Base-by-base conservation (phyloP, 2,113 vertebrate species). In the Mormoops blainvillei region DNA sequence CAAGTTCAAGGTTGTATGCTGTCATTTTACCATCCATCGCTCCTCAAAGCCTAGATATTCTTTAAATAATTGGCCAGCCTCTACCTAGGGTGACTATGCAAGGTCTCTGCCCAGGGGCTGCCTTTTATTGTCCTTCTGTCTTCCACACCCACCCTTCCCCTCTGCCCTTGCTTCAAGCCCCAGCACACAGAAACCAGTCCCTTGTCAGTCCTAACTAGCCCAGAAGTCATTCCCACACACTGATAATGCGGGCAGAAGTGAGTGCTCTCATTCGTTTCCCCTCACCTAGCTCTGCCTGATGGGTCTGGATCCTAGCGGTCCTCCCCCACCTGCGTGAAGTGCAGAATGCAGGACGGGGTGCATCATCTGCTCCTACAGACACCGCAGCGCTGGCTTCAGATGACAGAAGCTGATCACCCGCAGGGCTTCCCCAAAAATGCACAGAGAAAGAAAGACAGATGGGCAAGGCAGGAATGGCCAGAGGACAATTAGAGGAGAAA, bases 401-500 rank as follows among this genome's bases (percentile, higher is more conserved):
- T 92, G 92, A 97, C 86, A 97, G 89, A 87, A 89, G 74, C 91
- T 41, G 74, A 94, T 93, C 24, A 28, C 95, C 95, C 4, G 43
- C 80, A 85, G 95, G 96, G 82, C 93, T 95, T 95, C 74, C 93
- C 87, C 58, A 93, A 96, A 96, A 96, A 95, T 95, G 87, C 96
- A 96, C 96, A 95, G 95, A 97, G 93, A 85, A 86, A 97, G 94
- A 74, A 58, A 96, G 96, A 92, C 97, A 97, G 97, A 97, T 96
- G 96, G 94, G 89, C 84, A 50, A 93, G 91, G 80, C 94, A 96
- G 97, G 93, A 96, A 90, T 2, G 5, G 94, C 97, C 96, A 94
- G 97, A 95, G 96, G 97, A 97, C 82, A 56, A 45, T 89, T 56
- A 85, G 87, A 97, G 88, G 93, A 89, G 96, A 97, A 77, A 67